Evolutionary conservation across 2,797 vertebrate genomes (phyloP), one percentile per base, ranked within the genome.

Genomic region (Argentina silus): DNA sequence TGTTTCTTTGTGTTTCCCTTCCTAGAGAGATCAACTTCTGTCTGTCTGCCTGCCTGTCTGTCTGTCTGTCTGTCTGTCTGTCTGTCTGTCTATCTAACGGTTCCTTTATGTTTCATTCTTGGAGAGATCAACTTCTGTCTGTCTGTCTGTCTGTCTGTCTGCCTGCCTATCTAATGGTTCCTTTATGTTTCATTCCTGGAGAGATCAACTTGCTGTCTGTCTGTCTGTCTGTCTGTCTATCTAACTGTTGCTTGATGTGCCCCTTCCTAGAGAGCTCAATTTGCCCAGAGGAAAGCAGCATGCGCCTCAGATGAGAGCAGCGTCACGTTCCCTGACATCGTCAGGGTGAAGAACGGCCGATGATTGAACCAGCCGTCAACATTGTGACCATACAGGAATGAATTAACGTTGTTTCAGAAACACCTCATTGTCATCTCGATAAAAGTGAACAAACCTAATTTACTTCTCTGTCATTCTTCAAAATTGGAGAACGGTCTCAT

Each of bases 1-100:
- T 61, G 59, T 27, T 36, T 36, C 10, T 42, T 61, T 61, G 12
- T 56, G 53, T 57, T 59, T 12, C 57, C 57, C 59, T 36, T 61
- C 12, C 23, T 15, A 61, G 27, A 61, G 59, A 14, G 21, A 61
- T 61, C 11, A 36, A 27, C 11, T 36, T 36, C 27, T 36, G 27
- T 36, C 27, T 36, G 27, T 36, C 27, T 36, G 27, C 4, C 27
- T 36, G 27, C 4, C 27, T 36, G 27, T 36, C 27, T 36, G 27
- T 36, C 27, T 36, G 27, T 36, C 27, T 36, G 27, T 36, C 27
- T 36, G 27, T 36, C 27, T 36, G 27, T 36, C 27, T 36, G 27
- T 36, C 27, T 36, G 27, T 36, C 27, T 36, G 27, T 36, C 27
- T 36, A 4, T 36, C 27, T 36, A n/a, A n/a, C n/a, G n/a, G 27